Evolutionary conservation across 2,797 vertebrate species (phyloP), one percentile per base, ranked within the genome.

Genomic region (Poecilia picta): DNA sequence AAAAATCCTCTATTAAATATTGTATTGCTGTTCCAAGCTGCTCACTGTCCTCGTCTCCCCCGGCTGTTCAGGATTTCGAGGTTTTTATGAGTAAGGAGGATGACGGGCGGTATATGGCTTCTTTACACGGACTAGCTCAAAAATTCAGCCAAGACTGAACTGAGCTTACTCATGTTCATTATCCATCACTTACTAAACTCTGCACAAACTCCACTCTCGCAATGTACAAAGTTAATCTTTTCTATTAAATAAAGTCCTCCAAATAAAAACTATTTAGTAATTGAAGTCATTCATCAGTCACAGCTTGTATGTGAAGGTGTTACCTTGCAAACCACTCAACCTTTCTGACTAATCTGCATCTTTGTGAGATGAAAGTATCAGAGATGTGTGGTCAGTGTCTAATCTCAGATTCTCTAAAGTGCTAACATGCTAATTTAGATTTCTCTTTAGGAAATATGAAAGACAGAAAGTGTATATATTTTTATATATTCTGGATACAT

Each of bases 51-150:
- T 81, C 72, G 62, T 20, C 64, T 64, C 43, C 33, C 7, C 46
- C 66, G 12, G 5, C 73, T 75, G 72, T 66, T 79, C 53, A 81
- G 72, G 80, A 85, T 88, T 78, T 74, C 70, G 73, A 88, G 39
- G 36, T 66, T 81, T 85, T 84, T 72, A 81, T 86, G 57, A 75
- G 72, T 53, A 80, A 47, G 15, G 72, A 85, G 87, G 85, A 79
- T n/a, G 89, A 82, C 81, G 64, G 51, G 47, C 78, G 36, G 92
- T 85, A 89, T 92, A 80, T 87, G 83, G 88, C 87, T 64, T 36
- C 59, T 8, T 62, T 33, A 4, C 33, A 64, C 18, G 0, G 36
- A 36, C 18, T 39, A 68, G 11, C 66, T 70, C 39, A 41, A 70
- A 70, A 15, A 15, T 70, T 70, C 23, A 66, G 64, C 20, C 7